Evolutionary conservation across 2,797 vertebrate genomes (phyloP).

Genomic region (Coccyzus lansbergi): DNA sequence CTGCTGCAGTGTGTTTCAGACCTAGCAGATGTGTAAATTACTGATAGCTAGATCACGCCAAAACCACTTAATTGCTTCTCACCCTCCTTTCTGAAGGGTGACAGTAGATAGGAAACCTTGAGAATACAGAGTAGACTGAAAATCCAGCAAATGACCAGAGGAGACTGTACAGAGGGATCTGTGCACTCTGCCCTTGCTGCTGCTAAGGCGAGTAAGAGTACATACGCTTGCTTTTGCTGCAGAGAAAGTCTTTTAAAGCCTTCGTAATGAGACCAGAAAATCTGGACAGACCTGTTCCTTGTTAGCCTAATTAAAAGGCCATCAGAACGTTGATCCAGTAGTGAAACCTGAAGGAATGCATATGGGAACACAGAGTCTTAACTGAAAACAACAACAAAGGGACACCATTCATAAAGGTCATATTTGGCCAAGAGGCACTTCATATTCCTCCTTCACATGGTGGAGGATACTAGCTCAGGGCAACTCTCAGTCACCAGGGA

Average conservation of each 20-base stretch:
- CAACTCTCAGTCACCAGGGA: not conserved
- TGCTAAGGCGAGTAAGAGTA: not conserved
- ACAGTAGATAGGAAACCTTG: not conserved
- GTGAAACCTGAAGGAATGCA: not conserved
- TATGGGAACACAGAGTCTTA: not conserved
- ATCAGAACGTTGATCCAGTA: not conserved
- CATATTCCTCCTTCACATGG: fast-evolving
- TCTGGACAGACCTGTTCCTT: constrained; percentile 39
- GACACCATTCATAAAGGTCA: not conserved
- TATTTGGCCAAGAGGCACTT: not conserved
- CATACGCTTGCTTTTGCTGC: not conserved
- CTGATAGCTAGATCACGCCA: not conserved
- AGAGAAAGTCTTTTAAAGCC: not conserved
- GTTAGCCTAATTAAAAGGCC: constrained; percentile 2
- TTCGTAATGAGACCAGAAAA: constrained; percentile 41
- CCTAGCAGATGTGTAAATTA: not conserved
- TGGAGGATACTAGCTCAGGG: not conserved
- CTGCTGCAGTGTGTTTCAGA: not conserved
- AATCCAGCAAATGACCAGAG: not conserved
- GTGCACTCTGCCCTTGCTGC: not conserved
- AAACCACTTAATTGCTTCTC: not conserved
- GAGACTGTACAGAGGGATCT: not conserved
- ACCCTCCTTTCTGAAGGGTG: not conserved
- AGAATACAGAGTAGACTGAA: not conserved
- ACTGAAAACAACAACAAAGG: not conserved